Conservation (phyloP, 37 sponge, comb jelly and placozoan genomes). For the Mnemiopsis leidyi region DNA sequence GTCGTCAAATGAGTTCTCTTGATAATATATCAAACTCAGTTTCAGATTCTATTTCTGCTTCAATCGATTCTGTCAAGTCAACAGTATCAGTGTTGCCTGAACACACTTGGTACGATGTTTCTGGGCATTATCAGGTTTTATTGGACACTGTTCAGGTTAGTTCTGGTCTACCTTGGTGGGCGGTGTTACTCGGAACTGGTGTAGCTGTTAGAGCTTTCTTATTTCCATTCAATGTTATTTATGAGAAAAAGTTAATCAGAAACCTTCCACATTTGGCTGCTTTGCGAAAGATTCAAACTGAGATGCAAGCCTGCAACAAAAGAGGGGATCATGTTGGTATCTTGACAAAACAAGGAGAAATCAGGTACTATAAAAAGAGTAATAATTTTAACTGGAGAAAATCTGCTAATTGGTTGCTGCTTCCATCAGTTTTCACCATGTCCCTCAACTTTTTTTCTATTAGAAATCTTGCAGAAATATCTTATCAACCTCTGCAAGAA, state of each 20-base stretch:
- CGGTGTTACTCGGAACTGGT: background rate
- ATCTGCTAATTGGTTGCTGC: background rate
- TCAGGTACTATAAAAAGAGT: background rate
- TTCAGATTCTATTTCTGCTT: background rate
- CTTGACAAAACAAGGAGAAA: background rate
- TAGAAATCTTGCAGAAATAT: background rate
- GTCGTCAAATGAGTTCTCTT: background rate
- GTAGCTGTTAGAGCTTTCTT: background rate
- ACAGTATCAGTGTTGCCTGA: background rate
- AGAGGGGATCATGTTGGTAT: slow-evolving; percentile 7
- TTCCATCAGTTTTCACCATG: background rate
- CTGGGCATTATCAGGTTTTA: background rate
- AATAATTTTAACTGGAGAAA: slow-evolving; percentile 46
- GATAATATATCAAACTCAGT: too few species aligned
- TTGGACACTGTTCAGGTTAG: slow-evolving; percentile 24
- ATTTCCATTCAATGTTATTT: background rate
- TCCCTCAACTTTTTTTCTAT: background rate
- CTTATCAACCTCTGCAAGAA: background rate
- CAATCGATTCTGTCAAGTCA: background rate
- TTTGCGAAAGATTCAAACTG: background rate
- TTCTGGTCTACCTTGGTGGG: slow-evolving; percentile 58
- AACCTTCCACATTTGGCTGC: background rate
- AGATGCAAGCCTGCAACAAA: background rate
- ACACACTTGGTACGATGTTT: background rate
- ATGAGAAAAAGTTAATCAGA: slow-evolving; percentile 9